Percentiles rank a stretch among this genome's conserved stretches.
Conservation (phyloP, 2,797 vertebrate genomes). For the Potorous gilbertii region DNA sequence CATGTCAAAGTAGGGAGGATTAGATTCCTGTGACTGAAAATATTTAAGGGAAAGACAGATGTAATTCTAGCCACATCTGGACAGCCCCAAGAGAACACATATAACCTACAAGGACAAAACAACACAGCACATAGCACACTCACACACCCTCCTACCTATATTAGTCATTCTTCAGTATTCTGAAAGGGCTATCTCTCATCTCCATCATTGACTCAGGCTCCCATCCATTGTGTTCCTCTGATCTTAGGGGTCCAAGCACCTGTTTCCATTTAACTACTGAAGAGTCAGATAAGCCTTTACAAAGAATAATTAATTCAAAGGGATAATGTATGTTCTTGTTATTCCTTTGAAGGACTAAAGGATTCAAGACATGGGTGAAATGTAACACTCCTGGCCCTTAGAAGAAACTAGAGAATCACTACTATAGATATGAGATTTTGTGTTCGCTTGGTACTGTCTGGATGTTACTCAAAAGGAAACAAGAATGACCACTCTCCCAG, state of each 20-base stretch:
- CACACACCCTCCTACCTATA: background rate
- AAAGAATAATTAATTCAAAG: no score
- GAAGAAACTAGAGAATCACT: background rate
- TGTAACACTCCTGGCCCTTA: background rate
- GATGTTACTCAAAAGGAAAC: background rate
- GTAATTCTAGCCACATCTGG: background rate
- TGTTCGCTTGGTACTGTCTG: background rate
- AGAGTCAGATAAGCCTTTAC: no score
- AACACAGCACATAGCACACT: background rate
- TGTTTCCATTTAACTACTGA: no score
- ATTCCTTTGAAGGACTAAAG: background rate
- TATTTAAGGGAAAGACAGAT: background rate
- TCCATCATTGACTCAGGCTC: background rate
- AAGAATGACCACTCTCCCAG: no score
- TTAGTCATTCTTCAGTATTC: background rate
- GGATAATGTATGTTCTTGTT: background rate
- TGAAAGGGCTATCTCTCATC: background rate
- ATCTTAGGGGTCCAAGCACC: no score
- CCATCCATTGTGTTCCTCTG: no score
- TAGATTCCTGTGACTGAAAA: background rate
- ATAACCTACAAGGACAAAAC: background rate
- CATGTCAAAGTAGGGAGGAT: background rate
- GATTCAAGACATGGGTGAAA: background rate
- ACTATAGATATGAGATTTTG: background rate
- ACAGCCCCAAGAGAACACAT: background rate